These are phyloP conservation scores for Ardeotis arabs DNA, from an alignment of 2,113 vertebrate species.

Conservation along the genomic window DNA sequence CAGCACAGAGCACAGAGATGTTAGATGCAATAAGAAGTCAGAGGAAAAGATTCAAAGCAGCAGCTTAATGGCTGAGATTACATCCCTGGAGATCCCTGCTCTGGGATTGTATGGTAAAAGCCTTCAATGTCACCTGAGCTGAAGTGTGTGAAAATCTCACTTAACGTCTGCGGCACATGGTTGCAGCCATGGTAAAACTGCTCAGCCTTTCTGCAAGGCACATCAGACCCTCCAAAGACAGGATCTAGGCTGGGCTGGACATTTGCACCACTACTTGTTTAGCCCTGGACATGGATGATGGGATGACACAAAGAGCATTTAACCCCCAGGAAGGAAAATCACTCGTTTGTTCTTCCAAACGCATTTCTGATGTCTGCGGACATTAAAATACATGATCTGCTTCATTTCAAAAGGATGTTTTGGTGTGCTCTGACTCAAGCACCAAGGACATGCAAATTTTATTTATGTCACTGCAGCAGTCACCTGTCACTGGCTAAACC, in stretches of 20 bases:
- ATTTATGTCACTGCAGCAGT: background rate
- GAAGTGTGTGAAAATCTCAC: background rate
- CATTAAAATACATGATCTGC: background rate
- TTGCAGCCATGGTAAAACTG: accelerated
- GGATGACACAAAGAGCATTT: background rate
- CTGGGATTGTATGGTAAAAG: background rate
- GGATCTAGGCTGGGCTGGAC: background rate
- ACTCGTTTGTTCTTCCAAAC: background rate
- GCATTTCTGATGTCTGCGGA: background rate
- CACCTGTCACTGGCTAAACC: background rate
- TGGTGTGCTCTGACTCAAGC: background rate
- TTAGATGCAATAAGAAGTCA: background rate
- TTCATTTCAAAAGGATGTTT: background rate
- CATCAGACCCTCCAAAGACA: background rate
- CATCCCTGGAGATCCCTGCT: background rate
- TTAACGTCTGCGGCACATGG: background rate
- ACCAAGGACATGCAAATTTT: background rate
- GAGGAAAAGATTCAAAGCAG: background rate
- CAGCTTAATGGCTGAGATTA: background rate
- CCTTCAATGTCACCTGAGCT: background rate
- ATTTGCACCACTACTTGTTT: background rate
- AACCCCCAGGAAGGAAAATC: background rate
- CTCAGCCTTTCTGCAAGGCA: background rate
- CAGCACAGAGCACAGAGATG: background rate
- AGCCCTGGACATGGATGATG: no score